Conservation (phyloP, 2,888 invertebrate genomes). For the Eilema sororculum region DNA sequence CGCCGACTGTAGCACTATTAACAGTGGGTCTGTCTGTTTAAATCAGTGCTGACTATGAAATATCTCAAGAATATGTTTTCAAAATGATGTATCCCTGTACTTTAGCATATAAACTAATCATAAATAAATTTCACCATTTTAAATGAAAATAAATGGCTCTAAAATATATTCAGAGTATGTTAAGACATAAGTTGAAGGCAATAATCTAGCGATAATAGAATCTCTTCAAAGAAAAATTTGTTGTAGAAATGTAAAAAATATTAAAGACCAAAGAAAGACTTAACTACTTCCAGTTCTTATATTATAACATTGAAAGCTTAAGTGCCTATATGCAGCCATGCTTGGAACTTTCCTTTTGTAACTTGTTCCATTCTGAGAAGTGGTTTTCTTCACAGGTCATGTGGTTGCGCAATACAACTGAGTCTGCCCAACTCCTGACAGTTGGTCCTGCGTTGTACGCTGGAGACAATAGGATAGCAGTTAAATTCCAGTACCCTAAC, state of each 20-base stretch:
- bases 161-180: not conserved
- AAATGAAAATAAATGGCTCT: not conserved
- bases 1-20: no score
- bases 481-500: slow-evolving; percentile 90
- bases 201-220: not conserved
- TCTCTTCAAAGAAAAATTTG: not conserved
- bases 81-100: not conserved
- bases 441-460: slow-evolving; percentile 89
- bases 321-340: not conserved
- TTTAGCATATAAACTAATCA: not conserved
- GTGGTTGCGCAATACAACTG: slow-evolving; percentile 89
- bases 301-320: not conserved
- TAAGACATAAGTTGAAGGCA: not conserved
- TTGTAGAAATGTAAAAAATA: not conserved
- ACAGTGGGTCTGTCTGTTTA: not conserved
- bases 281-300: not conserved
- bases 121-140: not conserved
- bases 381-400: slow-evolving; percentile 83
- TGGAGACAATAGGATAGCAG: slow-evolving; percentile 88
- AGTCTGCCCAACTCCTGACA: slow-evolving; percentile 89
- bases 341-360: not conserved
- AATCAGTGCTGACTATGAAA: not conserved
- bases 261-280: not conserved
- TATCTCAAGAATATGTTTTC: not conserved
- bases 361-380: not conserved